Percentiles rank a stretch among this genome's conserved stretches.
phyloP scores from a whole-genome alignment of 2,888 invertebrate genomes.

The Lepeophtheirus nordmannii region DNA sequence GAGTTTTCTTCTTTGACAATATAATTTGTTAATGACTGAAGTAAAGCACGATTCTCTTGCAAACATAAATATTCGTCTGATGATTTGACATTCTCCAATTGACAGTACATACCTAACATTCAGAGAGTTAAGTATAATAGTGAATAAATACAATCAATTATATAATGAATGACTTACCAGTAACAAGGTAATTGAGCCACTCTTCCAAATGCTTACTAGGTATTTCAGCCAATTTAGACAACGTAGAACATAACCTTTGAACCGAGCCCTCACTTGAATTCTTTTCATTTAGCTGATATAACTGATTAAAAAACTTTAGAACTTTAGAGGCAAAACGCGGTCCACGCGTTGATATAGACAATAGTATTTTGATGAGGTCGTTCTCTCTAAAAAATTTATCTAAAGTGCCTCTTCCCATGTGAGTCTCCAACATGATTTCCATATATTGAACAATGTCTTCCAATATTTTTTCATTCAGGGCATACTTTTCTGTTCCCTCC shows the following conservation, averaged over 20 bases:
- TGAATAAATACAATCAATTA: background rate
- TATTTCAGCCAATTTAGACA: conserved; percentile 48
- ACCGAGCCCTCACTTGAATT: conserved; percentile 44
- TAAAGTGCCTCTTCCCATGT: conserved; percentile 62
- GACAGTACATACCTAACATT: background rate
- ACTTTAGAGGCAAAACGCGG: conserved; percentile 37
- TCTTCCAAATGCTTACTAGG: conserved; percentile 47
- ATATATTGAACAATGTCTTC: conserved; percentile 62
- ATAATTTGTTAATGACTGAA: conserved; percentile 53
- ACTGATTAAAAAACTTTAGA: conserved; percentile 59
- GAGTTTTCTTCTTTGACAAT: conserved; percentile 52
- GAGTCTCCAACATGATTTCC: conserved; percentile 66
- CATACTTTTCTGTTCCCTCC: conserved; percentile 31
- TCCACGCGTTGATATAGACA: conserved; percentile 51
- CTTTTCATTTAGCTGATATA: conserved; percentile 47
- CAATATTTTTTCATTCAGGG: conserved; percentile 46
- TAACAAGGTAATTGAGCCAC: conserved; percentile 32
- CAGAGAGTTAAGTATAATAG: background rate
- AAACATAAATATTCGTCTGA: conserved; percentile 29
- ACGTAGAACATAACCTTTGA: conserved; percentile 40
- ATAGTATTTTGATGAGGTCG: conserved; percentile 57
- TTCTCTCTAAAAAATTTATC: conserved; percentile 53
- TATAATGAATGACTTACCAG: conserved; percentile 6
- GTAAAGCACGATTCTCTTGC: conserved; percentile 52
- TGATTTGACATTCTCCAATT: background rate